phyloP scores from a whole-genome alignment of 2,113 vertebrate genomes.

The Pyrgilauda ruficollis region DNA sequence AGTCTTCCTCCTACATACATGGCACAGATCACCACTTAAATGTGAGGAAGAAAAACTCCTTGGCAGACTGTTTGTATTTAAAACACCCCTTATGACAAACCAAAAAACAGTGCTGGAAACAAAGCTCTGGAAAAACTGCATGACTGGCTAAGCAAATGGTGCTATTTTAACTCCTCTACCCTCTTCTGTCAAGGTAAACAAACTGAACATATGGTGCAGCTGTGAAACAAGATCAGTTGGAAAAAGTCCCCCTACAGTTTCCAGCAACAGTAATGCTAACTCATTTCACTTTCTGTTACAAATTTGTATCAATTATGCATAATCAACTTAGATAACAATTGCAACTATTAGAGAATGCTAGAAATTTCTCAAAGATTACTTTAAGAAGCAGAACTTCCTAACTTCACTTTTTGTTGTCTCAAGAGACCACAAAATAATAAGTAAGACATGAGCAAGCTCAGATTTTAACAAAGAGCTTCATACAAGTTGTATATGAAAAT shows the following conservation, averaged over 20 bases:
- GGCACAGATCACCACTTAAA: not conserved
- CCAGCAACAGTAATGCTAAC: not conserved
- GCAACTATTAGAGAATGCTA: not conserved
- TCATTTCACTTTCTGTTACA: not conserved
- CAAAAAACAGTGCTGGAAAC: not conserved
- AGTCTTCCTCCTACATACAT: accelerated
- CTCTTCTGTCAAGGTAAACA: not conserved
- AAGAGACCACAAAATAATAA: not conserved
- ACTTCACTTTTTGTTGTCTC: not conserved
- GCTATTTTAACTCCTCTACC: not conserved
- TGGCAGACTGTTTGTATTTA: not conserved
- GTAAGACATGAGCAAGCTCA: not conserved
- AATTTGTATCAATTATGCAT: not conserved
- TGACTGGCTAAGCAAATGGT: not conserved
- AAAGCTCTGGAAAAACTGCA: not conserved
- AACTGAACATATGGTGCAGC: not conserved
- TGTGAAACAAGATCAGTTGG: not conserved
- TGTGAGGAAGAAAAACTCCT: not conserved
- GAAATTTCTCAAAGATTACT: not conserved
- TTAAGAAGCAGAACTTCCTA: not conserved
- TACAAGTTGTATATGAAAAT: not conserved
- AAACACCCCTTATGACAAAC: not conserved
- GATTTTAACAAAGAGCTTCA: not conserved
- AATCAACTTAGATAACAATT: not conserved
- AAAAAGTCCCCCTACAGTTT: not conserved